Evolutionary conservation across 2,113 vertebrate species (phyloP).

Genomic region (Aegotheles bennettii): DNA sequence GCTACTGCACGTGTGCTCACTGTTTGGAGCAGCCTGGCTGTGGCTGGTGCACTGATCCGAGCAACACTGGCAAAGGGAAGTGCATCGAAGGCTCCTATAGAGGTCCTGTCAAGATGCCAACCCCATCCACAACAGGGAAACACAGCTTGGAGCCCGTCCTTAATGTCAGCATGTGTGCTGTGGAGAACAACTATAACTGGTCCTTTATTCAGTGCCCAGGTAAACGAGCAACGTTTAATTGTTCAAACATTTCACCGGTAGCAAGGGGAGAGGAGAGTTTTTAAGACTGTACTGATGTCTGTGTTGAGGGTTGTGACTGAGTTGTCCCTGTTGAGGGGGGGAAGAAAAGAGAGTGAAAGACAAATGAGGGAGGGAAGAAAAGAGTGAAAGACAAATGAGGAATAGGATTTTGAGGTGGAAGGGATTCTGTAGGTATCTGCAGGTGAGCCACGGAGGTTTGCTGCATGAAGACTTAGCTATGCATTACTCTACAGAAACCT

Average conservation of each 20-base stretch:
- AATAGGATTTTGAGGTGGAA: background rate
- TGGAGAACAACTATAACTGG: conserved; percentile 88
- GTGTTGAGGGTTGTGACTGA: too few species aligned
- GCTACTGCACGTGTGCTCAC: conserved; percentile 89
- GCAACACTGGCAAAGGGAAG: conserved; percentile 90
- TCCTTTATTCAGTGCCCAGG: conserved; percentile 97
- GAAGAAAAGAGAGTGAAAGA: background rate
- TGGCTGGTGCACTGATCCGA: conserved; percentile 95
- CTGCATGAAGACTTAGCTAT: background rate
- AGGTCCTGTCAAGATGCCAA: conserved; percentile 84
- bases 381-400: background rate
- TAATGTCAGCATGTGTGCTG: conserved; percentile 87
- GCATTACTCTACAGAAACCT: background rate
- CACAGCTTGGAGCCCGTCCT: conserved; percentile 81
- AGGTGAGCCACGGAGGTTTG: background rate
- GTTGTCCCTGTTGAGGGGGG: background rate
- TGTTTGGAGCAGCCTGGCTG: conserved; percentile 96
- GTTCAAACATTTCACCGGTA: accelerated
- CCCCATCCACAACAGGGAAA: conserved; percentile 41
- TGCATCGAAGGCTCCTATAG: conserved; percentile 91
- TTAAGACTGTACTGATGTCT: accelerated
- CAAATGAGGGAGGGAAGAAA: background rate
- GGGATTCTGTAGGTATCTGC: background rate
- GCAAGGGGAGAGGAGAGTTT: background rate
- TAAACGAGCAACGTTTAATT: background rate